Percentiles rank a stretch among this genome's conserved stretches.
Conservation (phyloP, 1,140 invertebrate species). For the Choristoneura fumiferana region DNA sequence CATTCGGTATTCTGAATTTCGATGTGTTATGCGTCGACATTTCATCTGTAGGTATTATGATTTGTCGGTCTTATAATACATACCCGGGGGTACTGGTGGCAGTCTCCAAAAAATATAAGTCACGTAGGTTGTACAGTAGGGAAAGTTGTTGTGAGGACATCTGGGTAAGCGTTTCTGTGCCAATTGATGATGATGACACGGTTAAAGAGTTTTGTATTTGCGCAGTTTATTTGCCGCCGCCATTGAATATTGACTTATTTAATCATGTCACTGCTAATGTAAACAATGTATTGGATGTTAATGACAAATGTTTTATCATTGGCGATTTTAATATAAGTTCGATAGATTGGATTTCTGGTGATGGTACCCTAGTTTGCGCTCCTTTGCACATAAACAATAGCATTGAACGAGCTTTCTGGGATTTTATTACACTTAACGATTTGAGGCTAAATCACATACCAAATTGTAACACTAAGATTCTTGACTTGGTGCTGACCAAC, state of each 20-base stretch:
- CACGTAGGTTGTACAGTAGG: not conserved
- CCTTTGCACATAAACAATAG: not conserved
- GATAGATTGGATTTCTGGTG: not conserved
- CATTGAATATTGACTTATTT: not conserved
- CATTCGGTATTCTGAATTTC: too few species aligned
- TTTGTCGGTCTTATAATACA: too few species aligned
- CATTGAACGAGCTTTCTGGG: not conserved
- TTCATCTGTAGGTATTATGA: too few species aligned
- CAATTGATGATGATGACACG: not conserved
- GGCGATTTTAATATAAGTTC: not conserved
- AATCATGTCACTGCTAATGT: not conserved
- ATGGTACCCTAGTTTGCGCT: not conserved
- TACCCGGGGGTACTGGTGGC: constrained; percentile 2
- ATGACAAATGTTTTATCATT: not conserved
- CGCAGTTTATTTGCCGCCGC: not conserved
- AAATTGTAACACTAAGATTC: not conserved
- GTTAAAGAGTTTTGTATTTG: constrained; percentile 4
- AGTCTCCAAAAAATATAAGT: not conserved
- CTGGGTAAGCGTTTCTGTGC: not conserved
- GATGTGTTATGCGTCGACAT: too few species aligned
- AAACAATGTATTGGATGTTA: not conserved
- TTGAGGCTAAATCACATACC: not conserved
- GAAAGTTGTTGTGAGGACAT: not conserved
- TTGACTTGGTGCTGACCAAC: not conserved
- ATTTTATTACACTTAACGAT: not conserved